Conservation (phyloP, 2,113 vertebrate species). For the Notarius quadriscutis region DNA sequence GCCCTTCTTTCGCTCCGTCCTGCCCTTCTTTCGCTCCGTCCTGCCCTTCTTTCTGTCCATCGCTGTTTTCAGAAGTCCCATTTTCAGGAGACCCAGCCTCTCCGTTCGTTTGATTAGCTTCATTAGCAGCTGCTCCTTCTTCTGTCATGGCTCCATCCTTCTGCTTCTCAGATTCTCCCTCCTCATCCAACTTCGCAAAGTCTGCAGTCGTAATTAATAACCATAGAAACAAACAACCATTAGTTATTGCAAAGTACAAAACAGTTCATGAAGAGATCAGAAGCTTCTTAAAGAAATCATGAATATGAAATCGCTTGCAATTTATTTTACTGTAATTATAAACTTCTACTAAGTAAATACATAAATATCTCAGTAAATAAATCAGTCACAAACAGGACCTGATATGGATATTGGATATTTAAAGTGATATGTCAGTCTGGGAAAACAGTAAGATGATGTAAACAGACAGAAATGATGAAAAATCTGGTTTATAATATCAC, state of each 20-base stretch:
- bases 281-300: not conserved
- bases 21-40: not conserved
- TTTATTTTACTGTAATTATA: not conserved
- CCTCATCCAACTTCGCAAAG: not conserved
- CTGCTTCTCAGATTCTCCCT: slow-evolving; percentile 45
- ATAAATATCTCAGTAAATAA: too few species aligned
- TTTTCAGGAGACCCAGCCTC: slow-evolving; percentile 40
- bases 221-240: not conserved
- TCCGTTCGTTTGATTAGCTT: not conserved
- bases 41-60: not conserved
- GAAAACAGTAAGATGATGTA: too few species aligned
- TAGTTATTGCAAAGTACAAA: not conserved
- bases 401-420: too few species aligned
- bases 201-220: not conserved
- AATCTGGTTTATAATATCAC: too few species aligned
- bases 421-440: too few species aligned
- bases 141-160: slow-evolving; percentile 1
- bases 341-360: not conserved
- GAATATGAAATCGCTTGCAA: not conserved
- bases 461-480: too few species aligned
- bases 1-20: not conserved
- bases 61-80: not conserved
- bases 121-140: not conserved
- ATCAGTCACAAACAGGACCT: too few species aligned
- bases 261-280: not conserved